Conservation (phyloP, 1,140 invertebrate genomes). For the Drosophila orena region DNA sequence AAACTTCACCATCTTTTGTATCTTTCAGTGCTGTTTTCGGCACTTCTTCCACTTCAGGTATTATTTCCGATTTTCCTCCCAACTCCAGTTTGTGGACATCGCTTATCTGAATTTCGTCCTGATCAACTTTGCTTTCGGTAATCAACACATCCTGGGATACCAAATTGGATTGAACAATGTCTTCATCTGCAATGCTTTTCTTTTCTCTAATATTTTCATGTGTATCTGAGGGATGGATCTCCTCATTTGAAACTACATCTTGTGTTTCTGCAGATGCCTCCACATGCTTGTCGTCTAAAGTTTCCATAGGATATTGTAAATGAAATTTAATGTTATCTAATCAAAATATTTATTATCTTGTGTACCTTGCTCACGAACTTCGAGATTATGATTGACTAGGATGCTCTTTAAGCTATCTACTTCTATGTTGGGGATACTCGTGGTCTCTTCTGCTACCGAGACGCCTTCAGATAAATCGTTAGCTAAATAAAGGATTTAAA, state of each 20-base stretch:
- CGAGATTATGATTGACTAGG: slow-evolving; percentile 13
- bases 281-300: too few relatives aligned
- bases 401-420: slow-evolving; percentile 8
- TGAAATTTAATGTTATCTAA: too few relatives aligned
- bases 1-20: background rate
- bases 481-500: background rate
- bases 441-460: background rate
- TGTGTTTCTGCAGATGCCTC: background rate
- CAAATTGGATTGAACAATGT: background rate
- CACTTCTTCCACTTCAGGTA: background rate
- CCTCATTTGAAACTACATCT: background rate
- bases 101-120: background rate
- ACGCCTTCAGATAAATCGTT: background rate
- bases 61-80: background rate
- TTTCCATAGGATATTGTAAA: background rate
- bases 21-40: background rate
- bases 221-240: background rate
- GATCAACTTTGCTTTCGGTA: background rate
- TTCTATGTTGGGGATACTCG: background rate
- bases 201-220: background rate
- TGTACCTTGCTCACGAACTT: slow-evolving; percentile 1
- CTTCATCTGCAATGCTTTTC: background rate
- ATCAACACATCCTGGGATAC: background rate
- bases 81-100: background rate
- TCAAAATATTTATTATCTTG: background rate